Percentiles rank a stretch among this genome's conserved stretches.
Evolutionary conservation across 2,113 vertebrate genomes (phyloP).

Genomic region (Melospiza georgiana): DNA sequence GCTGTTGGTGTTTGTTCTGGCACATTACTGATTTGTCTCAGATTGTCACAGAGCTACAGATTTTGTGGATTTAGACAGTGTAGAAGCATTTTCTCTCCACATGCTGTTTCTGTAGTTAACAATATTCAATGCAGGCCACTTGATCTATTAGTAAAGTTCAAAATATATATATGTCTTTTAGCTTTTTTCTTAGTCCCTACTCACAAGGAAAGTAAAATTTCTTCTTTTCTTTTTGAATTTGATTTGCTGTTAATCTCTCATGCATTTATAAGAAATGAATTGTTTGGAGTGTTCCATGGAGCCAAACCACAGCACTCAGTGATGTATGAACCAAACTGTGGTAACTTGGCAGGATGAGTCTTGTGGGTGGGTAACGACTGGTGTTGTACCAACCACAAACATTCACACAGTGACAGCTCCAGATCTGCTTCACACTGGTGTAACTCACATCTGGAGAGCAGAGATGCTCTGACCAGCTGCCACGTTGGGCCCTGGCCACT

Average conservation of each 20-base stretch:
- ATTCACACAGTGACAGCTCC: rapidly evolving
- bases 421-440: rapidly evolving
- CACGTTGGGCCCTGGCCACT: rapidly evolving
- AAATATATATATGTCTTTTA: neutral
- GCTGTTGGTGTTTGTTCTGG: neutral
- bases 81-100: rapidly evolving
- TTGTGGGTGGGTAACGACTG: rapidly evolving
- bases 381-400: neutral
- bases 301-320: neutral
- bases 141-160: neutral
- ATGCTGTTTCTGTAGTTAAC: neutral
- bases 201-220: neutral
- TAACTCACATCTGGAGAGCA: rapidly evolving
- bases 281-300: neutral
- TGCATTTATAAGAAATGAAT: neutral
- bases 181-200: neutral
- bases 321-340: neutral
- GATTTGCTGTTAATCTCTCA: neutral
- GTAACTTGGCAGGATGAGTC: neutral
- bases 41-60: neutral
- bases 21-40: neutral
- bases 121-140: neutral
- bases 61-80: neutral
- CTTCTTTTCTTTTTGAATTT: neutral
- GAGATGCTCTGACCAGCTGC: neutral